Percentiles rank a stretch among this genome's conserved stretches.
These are phyloP conservation scores for Sitta carolinensis DNA, from an alignment of 2,797 vertebrate genomes.

Conservation along the genomic window DNA sequence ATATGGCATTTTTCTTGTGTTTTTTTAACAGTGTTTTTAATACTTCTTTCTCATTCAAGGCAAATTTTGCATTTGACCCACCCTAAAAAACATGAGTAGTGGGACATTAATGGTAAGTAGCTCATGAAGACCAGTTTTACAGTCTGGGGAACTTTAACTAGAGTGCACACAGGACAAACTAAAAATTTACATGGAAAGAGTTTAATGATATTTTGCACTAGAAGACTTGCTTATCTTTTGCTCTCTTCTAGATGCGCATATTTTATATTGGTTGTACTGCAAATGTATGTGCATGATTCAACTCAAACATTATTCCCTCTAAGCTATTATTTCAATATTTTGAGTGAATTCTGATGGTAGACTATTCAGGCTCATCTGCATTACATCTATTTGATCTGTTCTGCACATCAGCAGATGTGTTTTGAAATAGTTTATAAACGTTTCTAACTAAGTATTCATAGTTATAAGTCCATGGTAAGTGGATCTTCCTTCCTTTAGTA, in stretches of 20 bases:
- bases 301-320: background rate
- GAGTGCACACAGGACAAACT: background rate
- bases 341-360: background rate
- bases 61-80: background rate
- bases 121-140: background rate
- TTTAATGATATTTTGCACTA: background rate
- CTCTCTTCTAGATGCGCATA: background rate
- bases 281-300: background rate
- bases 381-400: background rate
- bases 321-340: background rate
- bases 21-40: too few species aligned
- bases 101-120: background rate
- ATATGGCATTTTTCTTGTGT: accelerated
- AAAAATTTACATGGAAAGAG: background rate
- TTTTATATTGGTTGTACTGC: background rate
- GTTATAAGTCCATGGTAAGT: background rate
- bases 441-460: background rate
- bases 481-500: background rate
- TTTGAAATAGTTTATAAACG: background rate
- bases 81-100: background rate
- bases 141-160: background rate
- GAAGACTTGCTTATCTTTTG: background rate
- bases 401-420: background rate
- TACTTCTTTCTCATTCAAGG: background rate
- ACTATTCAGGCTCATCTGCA: background rate